These are phyloP conservation scores for Falco punctatus DNA, from an alignment of 2,113 vertebrate species.

Conservation along the genomic window DNA sequence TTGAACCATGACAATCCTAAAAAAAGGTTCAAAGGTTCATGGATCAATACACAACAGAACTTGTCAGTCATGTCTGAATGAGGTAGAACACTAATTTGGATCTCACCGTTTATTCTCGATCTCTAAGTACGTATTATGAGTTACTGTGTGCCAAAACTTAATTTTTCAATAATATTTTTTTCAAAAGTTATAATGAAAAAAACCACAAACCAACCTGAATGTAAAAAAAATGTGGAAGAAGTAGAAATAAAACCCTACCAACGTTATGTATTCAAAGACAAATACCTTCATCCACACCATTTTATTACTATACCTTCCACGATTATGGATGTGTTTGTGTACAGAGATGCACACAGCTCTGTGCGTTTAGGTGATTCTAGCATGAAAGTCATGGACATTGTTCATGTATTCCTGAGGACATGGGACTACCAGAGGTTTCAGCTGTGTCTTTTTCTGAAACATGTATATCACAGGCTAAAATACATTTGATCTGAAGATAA, in stretches of 20 bases:
- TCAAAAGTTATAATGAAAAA: neutral
- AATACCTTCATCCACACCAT: neutral
- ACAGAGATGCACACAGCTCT: neutral
- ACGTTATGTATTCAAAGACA: neutral
- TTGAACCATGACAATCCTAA: neutral
- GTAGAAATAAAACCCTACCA: accelerated
- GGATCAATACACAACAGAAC: accelerated
- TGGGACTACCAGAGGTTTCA: neutral
- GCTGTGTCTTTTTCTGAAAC: neutral
- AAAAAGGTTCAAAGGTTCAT: neutral
- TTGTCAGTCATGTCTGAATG: neutral
- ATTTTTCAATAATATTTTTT: neutral
- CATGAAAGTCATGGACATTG: neutral
- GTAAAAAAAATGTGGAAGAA: neutral
- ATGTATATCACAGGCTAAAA: neutral
- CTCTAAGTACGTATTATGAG: neutral
- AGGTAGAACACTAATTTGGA: neutral
- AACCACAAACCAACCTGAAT: accelerated
- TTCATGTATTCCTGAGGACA: neutral
- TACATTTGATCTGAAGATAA: neutral
- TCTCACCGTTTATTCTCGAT: neutral
- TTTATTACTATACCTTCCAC: neutral
- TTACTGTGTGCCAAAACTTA: neutral
- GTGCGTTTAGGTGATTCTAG: neutral
- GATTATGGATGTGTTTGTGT: neutral